These are phyloP conservation scores for Pagetopsis macropterus DNA, from an alignment of 2,797 vertebrate genomes.

Conservation along the genomic window DNA sequence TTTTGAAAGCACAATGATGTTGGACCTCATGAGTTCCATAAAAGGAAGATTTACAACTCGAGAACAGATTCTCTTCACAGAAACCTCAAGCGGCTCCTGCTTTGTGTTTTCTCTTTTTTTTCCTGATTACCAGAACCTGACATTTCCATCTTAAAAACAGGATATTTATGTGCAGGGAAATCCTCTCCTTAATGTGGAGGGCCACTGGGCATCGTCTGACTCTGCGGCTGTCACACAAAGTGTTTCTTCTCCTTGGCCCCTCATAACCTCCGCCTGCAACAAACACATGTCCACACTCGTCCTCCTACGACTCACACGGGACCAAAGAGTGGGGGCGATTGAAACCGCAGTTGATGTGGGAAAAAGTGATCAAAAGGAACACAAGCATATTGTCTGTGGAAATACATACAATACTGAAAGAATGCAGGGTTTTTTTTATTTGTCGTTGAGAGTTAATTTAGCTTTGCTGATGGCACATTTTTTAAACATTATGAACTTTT, in stretches of 20 bases:
- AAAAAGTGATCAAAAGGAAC: background rate
- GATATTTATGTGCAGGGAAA: constrained; percentile 76
- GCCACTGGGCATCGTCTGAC: constrained; percentile 66
- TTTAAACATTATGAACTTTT: background rate
- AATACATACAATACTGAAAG: background rate
- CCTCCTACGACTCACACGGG: background rate
- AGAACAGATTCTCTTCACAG: constrained; percentile 62
- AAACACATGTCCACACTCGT: constrained; percentile 53
- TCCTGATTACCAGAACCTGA: constrained; percentile 65
- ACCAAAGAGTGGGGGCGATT: constrained; percentile 19
- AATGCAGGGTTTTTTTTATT: background rate
- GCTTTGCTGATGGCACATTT: background rate
- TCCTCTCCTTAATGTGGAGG: constrained; percentile 66
- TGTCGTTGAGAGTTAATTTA: background rate
- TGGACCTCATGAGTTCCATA: constrained; percentile 53
- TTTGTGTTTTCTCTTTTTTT: constrained; percentile 48
- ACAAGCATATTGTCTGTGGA: background rate
- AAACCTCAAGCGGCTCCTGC: constrained; percentile 64
- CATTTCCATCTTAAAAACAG: constrained; percentile 73
- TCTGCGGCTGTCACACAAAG: constrained; percentile 53
- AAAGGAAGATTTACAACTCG: constrained; percentile 70
- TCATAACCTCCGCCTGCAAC: constrained; percentile 56
- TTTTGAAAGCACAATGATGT: constrained; percentile 54
- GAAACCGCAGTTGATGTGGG: background rate
- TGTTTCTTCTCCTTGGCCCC: constrained; percentile 66